Evolutionary conservation across 2,797 vertebrate genomes (phyloP).

Genomic region (Enoplosus armatus): DNA sequence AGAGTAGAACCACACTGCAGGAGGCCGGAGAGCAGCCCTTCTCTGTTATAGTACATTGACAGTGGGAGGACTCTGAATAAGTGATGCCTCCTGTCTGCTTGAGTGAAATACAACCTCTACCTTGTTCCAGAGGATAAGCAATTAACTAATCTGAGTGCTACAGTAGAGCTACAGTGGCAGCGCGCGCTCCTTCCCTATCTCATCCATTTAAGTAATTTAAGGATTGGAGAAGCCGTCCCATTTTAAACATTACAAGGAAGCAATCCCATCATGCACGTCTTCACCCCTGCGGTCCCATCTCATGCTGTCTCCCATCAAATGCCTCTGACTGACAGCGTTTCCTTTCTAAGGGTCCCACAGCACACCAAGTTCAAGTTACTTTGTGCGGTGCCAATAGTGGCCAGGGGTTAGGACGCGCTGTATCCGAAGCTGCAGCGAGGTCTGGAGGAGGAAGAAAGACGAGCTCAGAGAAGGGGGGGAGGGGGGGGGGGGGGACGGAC

Average conservation of each 20-base stretch:
- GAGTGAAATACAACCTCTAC: conserved; percentile 71
- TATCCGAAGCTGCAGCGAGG: conserved; percentile 12
- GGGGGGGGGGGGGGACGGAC: conserved; percentile 18
- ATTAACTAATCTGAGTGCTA: conserved; percentile 79
- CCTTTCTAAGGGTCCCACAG: conserved; percentile 78
- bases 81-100: conserved; percentile 64
- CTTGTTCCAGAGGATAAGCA: conserved; percentile 73
- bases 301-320: conserved; percentile 40
- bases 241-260: conserved; percentile 69
- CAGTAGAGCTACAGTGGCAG: conserved; percentile 63
- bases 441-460: conserved; percentile 23
- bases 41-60: conserved; percentile 64
- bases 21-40: conserved; percentile 43
- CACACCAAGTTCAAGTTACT: conserved; percentile 67
- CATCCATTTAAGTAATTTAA: conserved; percentile 83
- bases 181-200: conserved; percentile 54
- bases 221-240: conserved; percentile 65
- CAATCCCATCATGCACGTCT: conserved; percentile 75
- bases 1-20: conserved; percentile 45
- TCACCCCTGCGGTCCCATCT: conserved; percentile 51
- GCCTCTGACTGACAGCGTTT: conserved; percentile 68
- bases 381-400: conserved; percentile 50
- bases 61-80: conserved; percentile 63
- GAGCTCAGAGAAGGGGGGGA: conserved; percentile 19
- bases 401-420: conserved; percentile 30